Percentiles rank a stretch among this genome's conserved stretches.
phyloP scores from a whole-genome alignment of 2,113 vertebrate species.

The Catharus minimus region DNA sequence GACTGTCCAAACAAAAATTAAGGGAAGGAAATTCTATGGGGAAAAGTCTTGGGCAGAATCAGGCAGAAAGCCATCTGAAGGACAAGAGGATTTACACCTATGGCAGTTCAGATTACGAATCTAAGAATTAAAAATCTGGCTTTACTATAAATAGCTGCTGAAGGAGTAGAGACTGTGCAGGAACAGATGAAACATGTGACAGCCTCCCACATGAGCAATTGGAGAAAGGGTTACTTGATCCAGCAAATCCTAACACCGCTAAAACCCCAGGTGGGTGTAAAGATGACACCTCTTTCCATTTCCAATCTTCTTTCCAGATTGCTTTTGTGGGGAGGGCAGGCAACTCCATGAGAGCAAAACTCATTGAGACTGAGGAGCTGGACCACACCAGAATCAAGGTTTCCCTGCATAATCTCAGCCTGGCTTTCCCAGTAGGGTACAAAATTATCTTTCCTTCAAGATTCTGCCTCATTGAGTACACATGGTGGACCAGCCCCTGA shows the following conservation, averaged over 20 bases:
- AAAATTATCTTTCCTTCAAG: background rate
- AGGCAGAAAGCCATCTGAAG: background rate
- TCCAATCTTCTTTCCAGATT: background rate
- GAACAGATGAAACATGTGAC: background rate
- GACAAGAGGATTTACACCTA: background rate
- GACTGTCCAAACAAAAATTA: background rate
- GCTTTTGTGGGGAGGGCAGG: background rate
- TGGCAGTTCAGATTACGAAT: background rate
- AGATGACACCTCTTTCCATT: background rate
- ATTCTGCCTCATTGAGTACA: background rate
- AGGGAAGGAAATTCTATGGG: background rate
- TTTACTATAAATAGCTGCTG: conserved; percentile 5
- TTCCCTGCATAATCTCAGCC: background rate
- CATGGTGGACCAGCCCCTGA: background rate
- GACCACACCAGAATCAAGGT: background rate
- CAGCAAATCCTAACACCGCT: background rate
- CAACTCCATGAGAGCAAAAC: background rate
- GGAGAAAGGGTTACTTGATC: background rate
- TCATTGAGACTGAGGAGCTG: background rate
- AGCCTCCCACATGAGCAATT: background rate
- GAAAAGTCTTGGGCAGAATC: background rate
- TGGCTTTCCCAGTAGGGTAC: background rate
- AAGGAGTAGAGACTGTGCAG: background rate
- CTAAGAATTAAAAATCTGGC: background rate
- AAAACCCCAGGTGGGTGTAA: background rate